A percentile compares a stretch with the other conserved stretches of the same genome.
These are phyloP conservation scores for Lepidurus apus DNA, from an alignment of 1,140 invertebrate genomes.

Conservation along the genomic window DNA sequence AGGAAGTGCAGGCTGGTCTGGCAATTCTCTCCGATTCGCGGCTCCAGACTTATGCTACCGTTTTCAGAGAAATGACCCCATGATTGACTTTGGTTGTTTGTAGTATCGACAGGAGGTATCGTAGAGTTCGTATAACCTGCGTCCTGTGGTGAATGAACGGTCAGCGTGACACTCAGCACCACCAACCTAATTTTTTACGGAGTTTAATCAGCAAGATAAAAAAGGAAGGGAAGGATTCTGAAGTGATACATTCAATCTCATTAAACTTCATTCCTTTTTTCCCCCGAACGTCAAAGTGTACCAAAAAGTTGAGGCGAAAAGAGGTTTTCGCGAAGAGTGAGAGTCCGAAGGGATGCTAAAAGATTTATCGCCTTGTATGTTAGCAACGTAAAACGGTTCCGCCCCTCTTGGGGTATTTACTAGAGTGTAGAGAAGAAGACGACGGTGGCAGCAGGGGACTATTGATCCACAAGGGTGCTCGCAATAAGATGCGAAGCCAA, in stretches of 20 bases:
- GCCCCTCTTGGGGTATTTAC: background rate
- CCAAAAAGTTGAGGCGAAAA: background rate
- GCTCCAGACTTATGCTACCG: background rate
- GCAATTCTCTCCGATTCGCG: conserved; percentile 38
- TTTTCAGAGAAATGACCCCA: conserved; percentile 54
- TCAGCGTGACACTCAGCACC: background rate
- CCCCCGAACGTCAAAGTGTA: background rate
- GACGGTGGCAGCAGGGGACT: conserved; percentile 7
- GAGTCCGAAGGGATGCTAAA: conserved; percentile 12
- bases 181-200: background rate
- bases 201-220: background rate
- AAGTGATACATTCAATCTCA: background rate
- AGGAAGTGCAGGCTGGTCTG: conserved; percentile 56
- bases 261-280: background rate
- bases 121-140: background rate
- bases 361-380: conserved; percentile 6
- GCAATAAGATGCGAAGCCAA: background rate
- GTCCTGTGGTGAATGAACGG: background rate
- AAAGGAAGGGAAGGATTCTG: background rate
- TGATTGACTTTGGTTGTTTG: conserved; percentile 51
- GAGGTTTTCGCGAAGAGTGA: background rate
- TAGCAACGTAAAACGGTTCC: background rate
- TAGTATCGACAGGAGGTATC: conserved; percentile 50
- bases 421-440: background rate
- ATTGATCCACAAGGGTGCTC: conserved; percentile 14